phyloP scores from a whole-genome alignment of 2,113 vertebrate species.

The Antennarius striatus region DNA sequence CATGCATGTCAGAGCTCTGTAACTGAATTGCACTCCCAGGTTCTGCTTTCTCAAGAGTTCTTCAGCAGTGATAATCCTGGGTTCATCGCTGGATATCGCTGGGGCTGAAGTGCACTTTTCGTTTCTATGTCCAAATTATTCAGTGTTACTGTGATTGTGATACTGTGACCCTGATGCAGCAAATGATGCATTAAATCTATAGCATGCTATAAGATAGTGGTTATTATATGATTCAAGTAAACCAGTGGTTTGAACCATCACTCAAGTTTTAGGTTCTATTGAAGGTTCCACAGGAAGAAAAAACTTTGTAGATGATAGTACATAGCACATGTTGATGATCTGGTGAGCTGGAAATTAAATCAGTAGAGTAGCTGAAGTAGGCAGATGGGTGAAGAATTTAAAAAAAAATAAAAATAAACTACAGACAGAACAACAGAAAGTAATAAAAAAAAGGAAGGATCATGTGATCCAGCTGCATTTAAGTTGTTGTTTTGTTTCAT shows the following conservation, averaged over 20 bases:
- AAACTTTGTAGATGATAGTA: background rate
- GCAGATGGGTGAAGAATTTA: background rate
- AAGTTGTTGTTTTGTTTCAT: background rate
- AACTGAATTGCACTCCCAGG: constrained; percentile 31
- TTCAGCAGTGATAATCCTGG: constrained; percentile 29
- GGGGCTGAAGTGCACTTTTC: constrained; percentile 32
- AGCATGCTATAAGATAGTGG: constrained; percentile 1
- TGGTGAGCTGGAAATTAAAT: too few species aligned
- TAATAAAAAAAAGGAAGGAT: background rate
- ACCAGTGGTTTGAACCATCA: constrained; percentile 14
- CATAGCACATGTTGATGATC: too few species aligned
- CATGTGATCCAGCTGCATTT: background rate
- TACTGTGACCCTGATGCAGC: constrained; percentile 6
- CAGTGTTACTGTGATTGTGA: constrained; percentile 20
- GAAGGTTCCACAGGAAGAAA: too few species aligned
- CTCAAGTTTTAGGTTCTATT: background rate
- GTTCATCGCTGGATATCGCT: constrained; percentile 2
- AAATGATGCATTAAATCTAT: constrained; percentile 18
- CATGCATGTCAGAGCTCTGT: constrained; percentile 20
- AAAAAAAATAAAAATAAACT: background rate
- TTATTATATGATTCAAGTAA: constrained; percentile 30
- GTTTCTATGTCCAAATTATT: constrained; percentile 27
- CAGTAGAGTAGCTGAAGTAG: background rate
- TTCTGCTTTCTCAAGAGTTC: constrained; percentile 24
- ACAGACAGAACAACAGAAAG: background rate